Evolutionary conservation across 2,888 invertebrate genomes (phyloP), one percentile per base, ranked within the genome.

Genomic region (Incurvaria masculella): DNA sequence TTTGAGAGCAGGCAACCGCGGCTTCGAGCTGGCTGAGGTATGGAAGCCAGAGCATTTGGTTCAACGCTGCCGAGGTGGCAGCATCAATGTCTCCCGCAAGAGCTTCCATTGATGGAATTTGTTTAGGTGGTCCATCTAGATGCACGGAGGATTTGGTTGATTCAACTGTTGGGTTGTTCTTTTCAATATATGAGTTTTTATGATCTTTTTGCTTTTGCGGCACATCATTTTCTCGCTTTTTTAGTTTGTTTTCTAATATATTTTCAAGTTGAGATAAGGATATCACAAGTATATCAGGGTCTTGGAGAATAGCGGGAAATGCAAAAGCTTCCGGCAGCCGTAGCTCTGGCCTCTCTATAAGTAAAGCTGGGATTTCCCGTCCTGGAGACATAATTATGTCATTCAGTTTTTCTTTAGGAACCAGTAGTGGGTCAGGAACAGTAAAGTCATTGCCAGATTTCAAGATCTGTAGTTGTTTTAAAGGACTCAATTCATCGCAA

Each of bases 371-470:
- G 52, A 92, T 91, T 74, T 91, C 91, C 46, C 79, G 81, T 1
- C 83, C 88, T 1, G 92, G 92, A 4, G 85, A 82, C 1, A 84
- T 81, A 20, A 91, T 72, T 33, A 92, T 83, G 18, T 82, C 81
- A 46, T 86, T 85, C 44, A 92, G 68, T 58, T 84, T 83, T 59
- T 89, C 86, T 68, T 89, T 87, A 45, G 92, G 92, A 52, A 92
- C 86, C 51, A 92, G 67, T 58, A 92, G 78, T 10, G 91, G 91
- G 75, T 92, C 91, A 40, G 91, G 91, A 61, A 92, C 83, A 63
- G 86, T 83, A 60, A 87, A 82, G 54, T 84, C 83, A 6, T 84
- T 78, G 58, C 85, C 86, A 44, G 79, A 76, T 51, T 88, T 79
- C 20, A 92, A 72, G 60, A 85, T 80, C 55, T 86, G 84, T 8